A percentile compares a stretch with the other conserved stretches of the same genome.
These are phyloP conservation scores for Heliconius hermathena DNA, from an alignment of 1,140 invertebrate species.

Conservation along the genomic window DNA sequence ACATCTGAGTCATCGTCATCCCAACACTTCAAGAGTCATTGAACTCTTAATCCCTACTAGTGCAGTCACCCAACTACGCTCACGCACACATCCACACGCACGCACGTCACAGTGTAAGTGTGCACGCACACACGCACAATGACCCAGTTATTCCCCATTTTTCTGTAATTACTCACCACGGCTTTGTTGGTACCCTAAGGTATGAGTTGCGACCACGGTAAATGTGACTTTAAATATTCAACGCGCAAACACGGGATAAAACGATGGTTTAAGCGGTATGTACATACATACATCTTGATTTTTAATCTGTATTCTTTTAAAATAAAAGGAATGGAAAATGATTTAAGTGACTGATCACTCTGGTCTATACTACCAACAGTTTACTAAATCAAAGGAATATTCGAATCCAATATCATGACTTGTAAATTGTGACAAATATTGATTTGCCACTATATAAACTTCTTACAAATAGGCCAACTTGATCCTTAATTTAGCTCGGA, in stretches of 20 bases:
- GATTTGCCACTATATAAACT: too few relatives aligned
- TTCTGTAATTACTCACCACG: constrained; percentile 74
- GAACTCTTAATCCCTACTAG: constrained; percentile 49
- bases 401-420: too few relatives aligned
- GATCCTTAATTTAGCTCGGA: background rate
- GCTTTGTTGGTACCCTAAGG: constrained; percentile 59
- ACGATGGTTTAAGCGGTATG: background rate
- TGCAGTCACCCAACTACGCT: constrained; percentile 33
- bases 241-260: constrained; percentile 24
- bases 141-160: constrained; percentile 75
- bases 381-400: too few relatives aligned
- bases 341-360: too few relatives aligned
- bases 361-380: too few relatives aligned
- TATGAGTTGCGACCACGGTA: constrained; percentile 44
- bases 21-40: constrained; percentile 42
- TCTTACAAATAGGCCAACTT: background rate
- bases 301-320: background rate
- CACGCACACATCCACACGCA: constrained; percentile 60
- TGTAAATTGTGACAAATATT: too few relatives aligned
- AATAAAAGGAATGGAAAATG: too few relatives aligned
- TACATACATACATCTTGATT: background rate
- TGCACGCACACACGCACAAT: constrained; percentile 59
- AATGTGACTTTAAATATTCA: constrained; percentile 39
- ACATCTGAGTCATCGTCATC: constrained; percentile 35
- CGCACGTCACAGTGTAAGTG: constrained; percentile 33